Conservation (phyloP, 1,140 invertebrate genomes). For the Lepidotrigona ventralis region DNA sequence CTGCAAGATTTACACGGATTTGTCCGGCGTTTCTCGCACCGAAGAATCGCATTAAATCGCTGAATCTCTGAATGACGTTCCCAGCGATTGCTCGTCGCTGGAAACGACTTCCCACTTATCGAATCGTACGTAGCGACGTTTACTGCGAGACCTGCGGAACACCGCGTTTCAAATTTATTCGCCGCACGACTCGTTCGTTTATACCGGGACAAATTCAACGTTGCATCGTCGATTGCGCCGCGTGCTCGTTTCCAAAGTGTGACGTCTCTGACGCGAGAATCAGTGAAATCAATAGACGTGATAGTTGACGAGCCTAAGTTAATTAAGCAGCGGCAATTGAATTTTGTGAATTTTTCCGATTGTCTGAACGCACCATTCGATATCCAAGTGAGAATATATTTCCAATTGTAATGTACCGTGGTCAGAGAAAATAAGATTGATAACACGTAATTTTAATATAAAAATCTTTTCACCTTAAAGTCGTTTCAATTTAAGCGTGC, state of each 20-base stretch:
- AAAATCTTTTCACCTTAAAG: too few relatives aligned
- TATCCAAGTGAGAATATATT: too few relatives aligned
- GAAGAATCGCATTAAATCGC: slow-evolving; percentile 44
- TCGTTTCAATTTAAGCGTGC: too few relatives aligned
- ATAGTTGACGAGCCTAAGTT: too few relatives aligned
- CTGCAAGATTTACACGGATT: slow-evolving; percentile 32
- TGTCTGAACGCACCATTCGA: too few relatives aligned
- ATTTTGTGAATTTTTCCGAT: too few relatives aligned
- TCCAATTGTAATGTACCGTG: too few relatives aligned
- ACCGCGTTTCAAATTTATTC: slow-evolving; percentile 6
- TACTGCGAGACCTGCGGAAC: background rate
- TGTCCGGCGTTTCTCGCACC: background rate
- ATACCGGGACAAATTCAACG: background rate
- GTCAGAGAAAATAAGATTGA: too few relatives aligned
- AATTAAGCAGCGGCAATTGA: too few relatives aligned
- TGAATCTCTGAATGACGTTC: slow-evolving; percentile 52
- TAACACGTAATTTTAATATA: too few relatives aligned
- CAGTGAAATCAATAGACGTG: too few relatives aligned
- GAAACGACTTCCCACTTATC: slow-evolving; percentile 20
- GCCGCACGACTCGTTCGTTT: background rate
- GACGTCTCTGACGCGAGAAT: too few relatives aligned
- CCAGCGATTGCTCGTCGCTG: slow-evolving; percentile 39
- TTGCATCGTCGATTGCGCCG: background rate
- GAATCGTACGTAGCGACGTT: background rate
- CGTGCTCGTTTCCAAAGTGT: background rate